These are phyloP conservation scores for Aramus guarauna DNA, from an alignment of 2,113 vertebrate species.

Conservation along the genomic window DNA sequence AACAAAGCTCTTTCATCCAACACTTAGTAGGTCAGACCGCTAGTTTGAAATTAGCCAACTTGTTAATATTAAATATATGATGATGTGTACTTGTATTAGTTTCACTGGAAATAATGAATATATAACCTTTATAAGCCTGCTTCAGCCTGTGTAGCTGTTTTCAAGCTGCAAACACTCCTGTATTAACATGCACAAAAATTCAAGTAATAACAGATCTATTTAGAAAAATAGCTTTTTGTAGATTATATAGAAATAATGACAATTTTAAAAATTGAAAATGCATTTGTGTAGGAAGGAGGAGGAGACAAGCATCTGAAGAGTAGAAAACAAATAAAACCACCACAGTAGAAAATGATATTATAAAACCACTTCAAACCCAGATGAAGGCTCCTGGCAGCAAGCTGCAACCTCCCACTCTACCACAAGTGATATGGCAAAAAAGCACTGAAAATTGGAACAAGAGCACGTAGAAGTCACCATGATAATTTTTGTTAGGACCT, in stretches of 20 bases:
- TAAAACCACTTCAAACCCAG: not conserved
- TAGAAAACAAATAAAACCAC: not conserved
- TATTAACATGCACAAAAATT: not conserved
- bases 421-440: not conserved
- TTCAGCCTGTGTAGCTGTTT: not conserved
- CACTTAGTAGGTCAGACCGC: not conserved
- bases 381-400: not conserved
- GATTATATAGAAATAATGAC: not conserved
- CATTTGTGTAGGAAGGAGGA: not conserved
- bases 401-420: not conserved
- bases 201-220: not conserved
- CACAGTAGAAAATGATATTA: not conserved
- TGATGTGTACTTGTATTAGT: not conserved
- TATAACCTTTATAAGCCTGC: constrained; percentile 8
- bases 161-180: not conserved
- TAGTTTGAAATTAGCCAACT: not conserved
- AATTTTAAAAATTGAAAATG: not conserved
- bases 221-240: not conserved
- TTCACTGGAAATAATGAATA: not conserved
- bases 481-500: not conserved
- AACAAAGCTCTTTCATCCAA: not conserved
- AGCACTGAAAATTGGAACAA: not conserved
- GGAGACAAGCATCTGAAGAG: not conserved
- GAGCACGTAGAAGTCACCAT: not conserved
- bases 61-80: not conserved